These are phyloP conservation scores for Taurulus bubalis DNA, from an alignment of 2,113 vertebrate species.

Conservation along the genomic window DNA sequence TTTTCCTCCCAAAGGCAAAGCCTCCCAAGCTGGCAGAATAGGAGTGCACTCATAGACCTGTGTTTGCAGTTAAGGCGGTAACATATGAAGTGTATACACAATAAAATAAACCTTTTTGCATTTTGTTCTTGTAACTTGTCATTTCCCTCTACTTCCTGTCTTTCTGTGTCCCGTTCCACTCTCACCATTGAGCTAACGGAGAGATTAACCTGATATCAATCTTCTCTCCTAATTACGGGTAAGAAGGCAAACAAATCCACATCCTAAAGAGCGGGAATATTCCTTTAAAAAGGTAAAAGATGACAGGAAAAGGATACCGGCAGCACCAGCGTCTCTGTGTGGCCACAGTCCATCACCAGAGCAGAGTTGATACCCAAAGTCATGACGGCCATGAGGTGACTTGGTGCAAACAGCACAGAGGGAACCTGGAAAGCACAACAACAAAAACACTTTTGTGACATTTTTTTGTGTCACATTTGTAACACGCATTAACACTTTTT, in stretches of 20 bases:
- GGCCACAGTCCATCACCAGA: slow-evolving; percentile 96
- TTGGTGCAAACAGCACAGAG: slow-evolving; percentile 95
- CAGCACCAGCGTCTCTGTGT: slow-evolving; percentile 94
- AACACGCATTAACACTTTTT: background rate
- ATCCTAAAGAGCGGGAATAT: background rate
- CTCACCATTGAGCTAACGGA: background rate
- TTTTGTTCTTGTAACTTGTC: background rate
- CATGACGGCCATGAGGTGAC: slow-evolving; percentile 96
- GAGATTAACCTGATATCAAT: background rate
- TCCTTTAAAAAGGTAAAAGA: background rate
- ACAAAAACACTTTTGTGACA: background rate
- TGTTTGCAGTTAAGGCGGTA: slow-evolving; percentile 64
- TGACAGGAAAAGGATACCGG: slow-evolving; percentile 89
- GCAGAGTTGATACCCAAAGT: slow-evolving; percentile 96
- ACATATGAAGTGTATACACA: background rate
- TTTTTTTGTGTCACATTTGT: background rate
- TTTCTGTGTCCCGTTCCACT: background rate
- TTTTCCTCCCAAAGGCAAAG: slow-evolving; percentile 94
- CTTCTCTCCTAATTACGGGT: fast-evolving
- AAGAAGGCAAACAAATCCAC: background rate
- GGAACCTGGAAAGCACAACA: slow-evolving; percentile 86
- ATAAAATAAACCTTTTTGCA: background rate
- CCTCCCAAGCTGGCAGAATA: slow-evolving; percentile 94
- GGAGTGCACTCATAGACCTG: slow-evolving; percentile 97
- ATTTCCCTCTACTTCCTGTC: background rate